These are phyloP conservation scores for Pontoporia blainvillei DNA, from an alignment of 2,113 vertebrate species.

Conservation along the genomic window DNA sequence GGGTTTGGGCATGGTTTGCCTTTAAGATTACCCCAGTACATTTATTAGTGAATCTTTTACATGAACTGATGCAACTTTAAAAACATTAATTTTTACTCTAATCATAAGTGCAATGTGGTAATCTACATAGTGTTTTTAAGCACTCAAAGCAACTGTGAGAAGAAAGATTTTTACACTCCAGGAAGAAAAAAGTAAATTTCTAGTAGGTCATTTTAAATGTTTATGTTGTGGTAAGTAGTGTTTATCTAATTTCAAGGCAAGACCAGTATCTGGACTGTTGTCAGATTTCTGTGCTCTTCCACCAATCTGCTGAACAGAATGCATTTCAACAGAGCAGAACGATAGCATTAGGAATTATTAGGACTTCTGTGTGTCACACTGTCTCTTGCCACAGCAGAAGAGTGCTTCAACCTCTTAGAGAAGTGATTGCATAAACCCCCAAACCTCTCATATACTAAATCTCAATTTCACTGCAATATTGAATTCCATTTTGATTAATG, in stretches of 20 bases:
- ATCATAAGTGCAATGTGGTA: background rate
- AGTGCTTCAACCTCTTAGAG: background rate
- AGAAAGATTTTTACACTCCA: background rate
- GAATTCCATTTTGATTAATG: slow-evolving; percentile 13
- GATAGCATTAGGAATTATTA: background rate
- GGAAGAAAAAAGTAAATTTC: background rate
- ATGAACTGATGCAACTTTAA: background rate
- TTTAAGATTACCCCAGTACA: background rate
- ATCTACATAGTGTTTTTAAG: background rate
- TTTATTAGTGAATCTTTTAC: background rate
- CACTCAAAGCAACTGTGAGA: background rate
- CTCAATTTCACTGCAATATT: background rate
- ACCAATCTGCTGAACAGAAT: background rate
- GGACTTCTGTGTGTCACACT: background rate
- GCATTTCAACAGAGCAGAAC: background rate
- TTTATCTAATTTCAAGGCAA: background rate
- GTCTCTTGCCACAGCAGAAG: background rate
- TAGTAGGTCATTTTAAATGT: background rate
- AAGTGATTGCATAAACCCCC: background rate
- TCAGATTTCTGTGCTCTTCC: slow-evolving; percentile 2
- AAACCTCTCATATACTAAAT: background rate
- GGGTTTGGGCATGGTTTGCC: background rate
- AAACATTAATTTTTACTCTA: background rate
- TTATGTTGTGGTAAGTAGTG: background rate
- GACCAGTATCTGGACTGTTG: background rate